phyloP scores from a whole-genome alignment of 2,888 invertebrate species.

The Fabriciana adippe region DNA sequence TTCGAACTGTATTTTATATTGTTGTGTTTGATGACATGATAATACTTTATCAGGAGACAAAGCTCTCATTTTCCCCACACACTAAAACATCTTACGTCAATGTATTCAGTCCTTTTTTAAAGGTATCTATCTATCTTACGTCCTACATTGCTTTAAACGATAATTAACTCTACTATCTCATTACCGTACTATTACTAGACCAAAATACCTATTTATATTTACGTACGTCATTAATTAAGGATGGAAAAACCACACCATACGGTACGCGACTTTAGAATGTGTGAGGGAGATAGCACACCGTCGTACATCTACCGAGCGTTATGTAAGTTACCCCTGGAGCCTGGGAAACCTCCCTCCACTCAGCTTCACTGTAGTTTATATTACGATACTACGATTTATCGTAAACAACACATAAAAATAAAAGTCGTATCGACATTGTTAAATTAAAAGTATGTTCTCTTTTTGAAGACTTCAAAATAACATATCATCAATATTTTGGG shows the following conservation, averaged over 20 bases:
- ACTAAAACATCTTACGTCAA: too few species aligned
- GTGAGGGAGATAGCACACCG: conserved; percentile 64
- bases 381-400: conserved; percentile 22
- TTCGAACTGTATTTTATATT: too few species aligned
- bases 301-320: conserved; percentile 75
- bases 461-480: too few species aligned
- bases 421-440: conserved; percentile 9
- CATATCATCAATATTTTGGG: too few species aligned
- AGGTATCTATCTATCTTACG: too few species aligned
- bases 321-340: conserved; percentile 80
- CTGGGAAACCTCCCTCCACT: conserved; percentile 55
- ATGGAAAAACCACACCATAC: conserved; percentile 47
- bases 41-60: too few species aligned
- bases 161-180: not conserved
- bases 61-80: too few species aligned
- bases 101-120: too few species aligned
- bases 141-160: too few species aligned
- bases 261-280: conserved; percentile 49
- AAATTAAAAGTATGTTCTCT: too few species aligned
- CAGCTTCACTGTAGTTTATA: conserved; percentile 21
- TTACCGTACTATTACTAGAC: not conserved
- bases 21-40: too few species aligned
- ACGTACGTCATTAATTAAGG: not conserved
- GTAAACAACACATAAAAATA: conserved; percentile 5
- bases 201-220: not conserved